Percentiles rank a stretch among this genome's conserved stretches.
Conservation (phyloP, 2,888 invertebrate genomes). For the Caenorhabditis sp. region DNA sequence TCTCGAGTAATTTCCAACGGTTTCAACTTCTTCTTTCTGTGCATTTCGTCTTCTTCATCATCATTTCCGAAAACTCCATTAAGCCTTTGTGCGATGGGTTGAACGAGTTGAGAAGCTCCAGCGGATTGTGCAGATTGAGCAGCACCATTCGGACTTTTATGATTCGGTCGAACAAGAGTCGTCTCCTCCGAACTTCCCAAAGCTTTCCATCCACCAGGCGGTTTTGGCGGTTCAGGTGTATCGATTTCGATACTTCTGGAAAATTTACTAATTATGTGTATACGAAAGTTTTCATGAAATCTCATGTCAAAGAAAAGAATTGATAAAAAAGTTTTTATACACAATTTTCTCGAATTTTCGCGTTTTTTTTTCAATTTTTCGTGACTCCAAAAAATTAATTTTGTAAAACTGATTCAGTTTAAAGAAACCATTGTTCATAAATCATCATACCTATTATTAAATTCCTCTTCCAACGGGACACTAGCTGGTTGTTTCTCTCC, state of each 20-base stretch:
- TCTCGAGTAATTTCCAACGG: constrained; percentile 67
- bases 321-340: too few species aligned
- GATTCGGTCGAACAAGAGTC: neutral
- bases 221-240: neutral
- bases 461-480: neutral
- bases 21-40: constrained; percentile 61
- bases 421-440: too few species aligned
- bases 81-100: constrained; percentile 39
- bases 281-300: too few species aligned
- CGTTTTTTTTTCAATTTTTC: too few species aligned
- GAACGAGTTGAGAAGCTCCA: constrained; percentile 10
- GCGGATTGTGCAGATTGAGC: neutral
- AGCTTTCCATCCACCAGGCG: constrained; percentile 30
- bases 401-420: too few species aligned
- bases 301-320: too few species aligned
- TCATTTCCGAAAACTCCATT: constrained; percentile 60
- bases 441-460: neutral
- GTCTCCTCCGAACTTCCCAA: constrained; percentile 15
- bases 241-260: neutral
- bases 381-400: too few species aligned
- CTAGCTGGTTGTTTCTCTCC: neutral
- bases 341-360: constrained; percentile 7
- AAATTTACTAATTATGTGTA: too few species aligned
- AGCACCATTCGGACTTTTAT: neutral
- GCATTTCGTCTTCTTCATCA: constrained; percentile 62